Evolutionary conservation across 2,113 vertebrate genomes (phyloP), one percentile per base, ranked within the genome.

Genomic region (Ammospiza caudacuta): DNA sequence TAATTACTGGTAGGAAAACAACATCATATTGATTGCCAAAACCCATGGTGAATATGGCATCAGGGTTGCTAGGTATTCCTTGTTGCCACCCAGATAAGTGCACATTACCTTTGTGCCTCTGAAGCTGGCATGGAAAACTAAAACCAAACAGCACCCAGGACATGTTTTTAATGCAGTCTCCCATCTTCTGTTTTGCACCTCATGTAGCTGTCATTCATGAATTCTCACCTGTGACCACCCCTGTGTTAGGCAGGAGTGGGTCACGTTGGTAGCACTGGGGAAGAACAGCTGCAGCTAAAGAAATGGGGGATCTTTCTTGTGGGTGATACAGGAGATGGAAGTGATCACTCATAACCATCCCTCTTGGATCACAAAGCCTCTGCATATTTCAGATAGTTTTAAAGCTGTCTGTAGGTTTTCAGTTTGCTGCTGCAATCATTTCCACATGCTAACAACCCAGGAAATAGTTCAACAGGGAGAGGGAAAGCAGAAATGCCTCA

Each of bases 361-460:
- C 63, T 79, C 47, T 83, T 88, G 91, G 90, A 67, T 87, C 68
- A 87, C 35, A 67, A 90, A 91, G 49, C 21, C 70, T 87, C 74
- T 92, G 70, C 89, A 91, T 95, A 80, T 63, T 95, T 96, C 83
- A 89, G 81, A 93, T 77, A 81, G 55, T 72, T 95, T 78, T 78
- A 74, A 63, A 86, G 57, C 35, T 74, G 35, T 75, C 76, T 92
- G 68, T 89, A 94, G 73, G 64, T 70, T 96, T 95, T 70, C 83
- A 81, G 61, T 72, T 89, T 81, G 80, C 86, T 90, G 80, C 51
- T 93, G 86, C 79, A 96, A 95, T 94, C 16, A 44, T 57, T 96
- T 97, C 92, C 94, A 94, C 57, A 83, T 93, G 90, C 63, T 88
- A 70, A 86, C 83, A 90, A 22, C 46, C 2, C 55, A 70, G 51